Conservation (phyloP, 2,888 invertebrate genomes). For the Lordiphosa andalusiaca region DNA sequence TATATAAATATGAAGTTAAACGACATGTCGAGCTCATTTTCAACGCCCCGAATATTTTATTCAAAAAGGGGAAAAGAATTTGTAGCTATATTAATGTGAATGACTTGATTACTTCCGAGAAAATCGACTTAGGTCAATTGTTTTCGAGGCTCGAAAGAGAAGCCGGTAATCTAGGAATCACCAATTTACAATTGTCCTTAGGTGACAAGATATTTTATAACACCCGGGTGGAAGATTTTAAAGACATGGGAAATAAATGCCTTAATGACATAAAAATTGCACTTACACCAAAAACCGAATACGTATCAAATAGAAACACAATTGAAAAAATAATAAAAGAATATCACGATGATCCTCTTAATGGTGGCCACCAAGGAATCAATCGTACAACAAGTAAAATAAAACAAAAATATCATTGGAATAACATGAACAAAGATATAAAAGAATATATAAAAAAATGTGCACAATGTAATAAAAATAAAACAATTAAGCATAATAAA, state of each 20-base stretch:
- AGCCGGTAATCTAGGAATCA: neutral
- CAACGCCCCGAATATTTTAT: neutral
- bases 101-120: too few relatives aligned
- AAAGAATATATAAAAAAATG: too few relatives aligned
- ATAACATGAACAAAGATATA: too few relatives aligned
- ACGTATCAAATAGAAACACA: neutral
- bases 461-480: too few relatives aligned
- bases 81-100: too few relatives aligned
- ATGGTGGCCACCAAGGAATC: neutral
- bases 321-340: constrained; percentile 1
- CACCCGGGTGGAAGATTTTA: too few relatives aligned
- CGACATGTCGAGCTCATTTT: neutral
- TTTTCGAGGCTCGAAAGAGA: neutral
- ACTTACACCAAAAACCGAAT: too few relatives aligned
- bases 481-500: neutral
- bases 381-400: neutral
- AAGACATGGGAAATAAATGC: too few relatives aligned
- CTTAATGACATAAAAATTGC: too few relatives aligned
- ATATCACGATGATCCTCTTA: neutral
- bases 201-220: neutral
- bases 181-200: neutral
- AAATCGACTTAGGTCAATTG: neutral
- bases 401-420: neutral
- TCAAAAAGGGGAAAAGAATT: neutral
- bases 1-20: constrained; percentile 1